These are phyloP conservation scores for Labroides dimidiatus DNA, from an alignment of 2,797 vertebrate species.

Conservation along the genomic window DNA sequence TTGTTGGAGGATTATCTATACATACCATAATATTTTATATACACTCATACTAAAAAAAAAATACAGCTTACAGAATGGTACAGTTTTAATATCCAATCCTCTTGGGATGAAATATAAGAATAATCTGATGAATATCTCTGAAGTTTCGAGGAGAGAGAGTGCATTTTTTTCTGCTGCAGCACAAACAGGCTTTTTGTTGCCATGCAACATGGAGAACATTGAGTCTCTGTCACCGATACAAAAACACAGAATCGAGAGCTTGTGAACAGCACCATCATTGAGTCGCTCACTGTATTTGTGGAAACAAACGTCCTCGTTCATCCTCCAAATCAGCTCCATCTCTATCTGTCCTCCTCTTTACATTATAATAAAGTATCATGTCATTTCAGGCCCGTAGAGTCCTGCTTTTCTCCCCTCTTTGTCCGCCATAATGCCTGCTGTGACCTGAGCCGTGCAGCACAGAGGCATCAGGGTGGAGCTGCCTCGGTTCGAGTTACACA, in stretches of 20 bases:
- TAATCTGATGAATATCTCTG: constrained; percentile 42
- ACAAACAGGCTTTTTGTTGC: constrained; percentile 56
- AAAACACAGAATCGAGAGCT: constrained; percentile 17
- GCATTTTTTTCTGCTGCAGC: constrained; percentile 18
- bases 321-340: constrained; percentile 6
- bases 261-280: constrained; percentile 36
- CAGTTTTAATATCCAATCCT: constrained; percentile 21
- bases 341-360: constrained; percentile 10
- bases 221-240: constrained; percentile 34
- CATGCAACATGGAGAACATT: constrained; percentile 55
- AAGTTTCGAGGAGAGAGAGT: constrained; percentile 28
- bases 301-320: constrained; percentile 5
- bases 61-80: constrained; percentile 43
- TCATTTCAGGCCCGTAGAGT: constrained; percentile 17
- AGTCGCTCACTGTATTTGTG: constrained; percentile 9
- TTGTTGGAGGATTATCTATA: constrained; percentile 16
- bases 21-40: constrained; percentile 60
- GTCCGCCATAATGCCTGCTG: constrained; percentile 5
- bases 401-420: constrained; percentile 41
- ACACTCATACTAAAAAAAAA: constrained; percentile 51
- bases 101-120: constrained; percentile 22
- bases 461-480: constrained; percentile 35
- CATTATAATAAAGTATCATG: not conserved
- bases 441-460: constrained; percentile 43
- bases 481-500: constrained; percentile 50